A percentile compares a stretch with the other conserved stretches of the same genome.
Evolutionary conservation across 2,888 invertebrate species (phyloP).

Genomic region (Megaustenia siamemsis): DNA sequence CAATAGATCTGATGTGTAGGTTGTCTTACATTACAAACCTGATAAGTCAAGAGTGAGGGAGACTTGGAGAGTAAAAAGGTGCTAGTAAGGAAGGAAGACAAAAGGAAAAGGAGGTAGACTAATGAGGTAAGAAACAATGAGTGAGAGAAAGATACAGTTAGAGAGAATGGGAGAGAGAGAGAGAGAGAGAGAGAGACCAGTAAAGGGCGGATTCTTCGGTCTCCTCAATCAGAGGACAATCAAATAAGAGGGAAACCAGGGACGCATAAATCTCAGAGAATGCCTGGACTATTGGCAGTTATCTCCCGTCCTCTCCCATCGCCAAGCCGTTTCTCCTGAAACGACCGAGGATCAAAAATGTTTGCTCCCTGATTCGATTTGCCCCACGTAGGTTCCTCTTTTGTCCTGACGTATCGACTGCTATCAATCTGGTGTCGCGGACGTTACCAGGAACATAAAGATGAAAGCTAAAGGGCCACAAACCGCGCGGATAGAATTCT

Average conservation of each 20-base stretch:
- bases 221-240: conserved; percentile 46
- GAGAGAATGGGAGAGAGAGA: background rate
- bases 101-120: background rate
- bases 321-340: background rate
- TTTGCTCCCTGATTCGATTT: conserved; percentile 37
- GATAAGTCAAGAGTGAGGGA: too few species aligned
- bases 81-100: background rate
- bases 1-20: too few species aligned
- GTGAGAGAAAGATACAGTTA: background rate
- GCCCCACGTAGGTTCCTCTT: conserved; percentile 30
- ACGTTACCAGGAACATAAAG: background rate
- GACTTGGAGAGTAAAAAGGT: too few species aligned
- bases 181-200: background rate
- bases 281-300: conserved; percentile 41
- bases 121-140: background rate
- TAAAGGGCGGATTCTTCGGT: background rate
- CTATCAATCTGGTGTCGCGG: conserved; percentile 9
- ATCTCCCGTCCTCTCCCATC: conserved; percentile 23
- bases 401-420: background rate
- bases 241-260: conserved; percentile 44
- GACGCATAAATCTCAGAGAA: conserved; percentile 45
- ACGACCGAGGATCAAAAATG: conserved; percentile 22
- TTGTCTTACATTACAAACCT: too few species aligned
- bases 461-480: background rate
- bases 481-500: background rate